Conservation (phyloP, 2,888 invertebrate genomes). For the Phymatocera aterrima region DNA sequence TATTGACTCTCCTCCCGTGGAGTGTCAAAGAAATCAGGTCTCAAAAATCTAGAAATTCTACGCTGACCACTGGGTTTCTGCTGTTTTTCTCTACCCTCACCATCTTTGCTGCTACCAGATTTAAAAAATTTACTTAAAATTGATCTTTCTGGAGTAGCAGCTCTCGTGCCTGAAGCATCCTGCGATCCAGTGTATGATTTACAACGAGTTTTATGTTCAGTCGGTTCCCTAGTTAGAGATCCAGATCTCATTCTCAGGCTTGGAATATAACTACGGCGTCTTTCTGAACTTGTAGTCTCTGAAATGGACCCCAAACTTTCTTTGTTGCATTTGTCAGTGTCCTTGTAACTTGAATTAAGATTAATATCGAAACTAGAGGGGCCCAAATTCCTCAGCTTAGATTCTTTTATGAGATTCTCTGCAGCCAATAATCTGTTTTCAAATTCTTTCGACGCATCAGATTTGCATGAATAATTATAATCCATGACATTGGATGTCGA, state of each 20-base stretch:
- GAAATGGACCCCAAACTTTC: slow-evolving; percentile 61
- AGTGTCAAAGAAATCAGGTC: slow-evolving; percentile 87
- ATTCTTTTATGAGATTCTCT: slow-evolving; percentile 70
- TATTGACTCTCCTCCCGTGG: slow-evolving; percentile 82
- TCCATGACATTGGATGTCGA: slow-evolving; percentile 64
- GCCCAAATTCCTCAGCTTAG: slow-evolving; percentile 66
- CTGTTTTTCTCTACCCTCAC: slow-evolving; percentile 54
- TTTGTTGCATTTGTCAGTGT: slow-evolving; percentile 68
- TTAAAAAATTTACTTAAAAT: slow-evolving; percentile 78
- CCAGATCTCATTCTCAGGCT: slow-evolving; percentile 66
- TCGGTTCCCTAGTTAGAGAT: slow-evolving; percentile 65
- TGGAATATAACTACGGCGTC: slow-evolving; percentile 68
- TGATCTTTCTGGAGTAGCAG: slow-evolving; percentile 75
- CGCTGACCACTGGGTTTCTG: slow-evolving; percentile 75
- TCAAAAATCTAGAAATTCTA: slow-evolving; percentile 84
- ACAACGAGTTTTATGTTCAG: slow-evolving; percentile 50
- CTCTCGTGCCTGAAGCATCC: slow-evolving; percentile 50
- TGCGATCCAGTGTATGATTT: slow-evolving; percentile 57
- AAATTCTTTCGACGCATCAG: slow-evolving; percentile 62
- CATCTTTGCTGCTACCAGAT: slow-evolving; percentile 71
- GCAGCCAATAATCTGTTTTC: slow-evolving; percentile 68
- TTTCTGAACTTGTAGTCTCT: slow-evolving; percentile 58
- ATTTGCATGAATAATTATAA: slow-evolving; percentile 52
- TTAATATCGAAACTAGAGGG: slow-evolving; percentile 60
- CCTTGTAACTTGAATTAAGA: slow-evolving; percentile 62